phyloP scores from a whole-genome alignment of 1,140 invertebrate genomes.

The Bombus picipes region DNA sequence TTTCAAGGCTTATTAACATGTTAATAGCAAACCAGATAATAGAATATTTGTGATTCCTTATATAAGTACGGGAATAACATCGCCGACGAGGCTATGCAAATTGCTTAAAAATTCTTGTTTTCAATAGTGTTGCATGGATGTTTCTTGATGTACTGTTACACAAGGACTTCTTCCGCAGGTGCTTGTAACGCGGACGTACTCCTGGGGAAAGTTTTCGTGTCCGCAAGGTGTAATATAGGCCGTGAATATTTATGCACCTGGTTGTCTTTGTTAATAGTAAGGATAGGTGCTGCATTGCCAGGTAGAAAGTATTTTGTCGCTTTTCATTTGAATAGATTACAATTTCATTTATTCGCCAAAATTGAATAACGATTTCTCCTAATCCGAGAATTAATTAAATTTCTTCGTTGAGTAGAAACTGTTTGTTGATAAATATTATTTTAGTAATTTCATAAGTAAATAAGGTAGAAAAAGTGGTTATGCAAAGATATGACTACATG shows the following conservation, averaged over 20 bases:
- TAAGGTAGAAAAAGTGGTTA: neutral
- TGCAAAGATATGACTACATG: too few species aligned
- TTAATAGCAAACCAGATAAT: neutral
- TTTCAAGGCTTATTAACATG: neutral
- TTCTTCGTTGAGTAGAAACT: neutral
- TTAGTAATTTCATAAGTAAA: neutral
- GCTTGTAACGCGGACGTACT: neutral
- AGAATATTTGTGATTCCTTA: neutral
- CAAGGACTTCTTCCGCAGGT: neutral
- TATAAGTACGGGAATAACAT: neutral
- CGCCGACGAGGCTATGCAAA: rapidly evolving
- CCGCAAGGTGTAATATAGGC: neutral
- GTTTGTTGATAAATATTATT: neutral
- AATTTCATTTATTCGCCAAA: neutral
- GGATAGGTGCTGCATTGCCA: neutral
- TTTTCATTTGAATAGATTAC: neutral
- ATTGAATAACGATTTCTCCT: neutral
- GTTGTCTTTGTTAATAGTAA: conserved; percentile 7
- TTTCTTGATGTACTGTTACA: neutral
- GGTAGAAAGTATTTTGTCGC: neutral
- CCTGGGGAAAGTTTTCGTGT: conserved; percentile 25
- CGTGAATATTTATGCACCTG: conserved; percentile 34
- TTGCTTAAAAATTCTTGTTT: neutral
- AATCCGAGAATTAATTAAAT: neutral
- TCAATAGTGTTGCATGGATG: neutral